phyloP scores from a whole-genome alignment of 2,113 vertebrate species.

The Halcyon malimbica region DNA sequence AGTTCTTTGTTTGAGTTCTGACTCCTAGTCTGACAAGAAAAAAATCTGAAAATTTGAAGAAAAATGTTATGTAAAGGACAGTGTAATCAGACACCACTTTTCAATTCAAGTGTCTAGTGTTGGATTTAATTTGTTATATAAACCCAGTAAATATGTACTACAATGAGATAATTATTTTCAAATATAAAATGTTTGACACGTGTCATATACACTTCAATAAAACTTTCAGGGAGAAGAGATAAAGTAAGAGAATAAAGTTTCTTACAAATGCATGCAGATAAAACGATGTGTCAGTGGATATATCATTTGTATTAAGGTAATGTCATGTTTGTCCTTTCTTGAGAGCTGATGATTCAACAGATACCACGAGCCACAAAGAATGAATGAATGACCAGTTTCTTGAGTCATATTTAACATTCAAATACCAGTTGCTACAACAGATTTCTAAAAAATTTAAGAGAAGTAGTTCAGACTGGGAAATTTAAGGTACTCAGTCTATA shows the following conservation, averaged over 20 bases:
- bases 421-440: background rate
- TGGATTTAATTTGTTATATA: background rate
- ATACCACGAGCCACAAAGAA: background rate
- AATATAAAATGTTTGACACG: background rate
- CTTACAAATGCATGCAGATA: background rate
- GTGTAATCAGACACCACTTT: background rate
- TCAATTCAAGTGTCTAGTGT: background rate
- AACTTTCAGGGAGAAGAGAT: background rate
- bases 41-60: background rate
- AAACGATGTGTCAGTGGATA: background rate
- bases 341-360: background rate
- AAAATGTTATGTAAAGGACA: background rate
- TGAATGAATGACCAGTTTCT: background rate
- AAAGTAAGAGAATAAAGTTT: background rate
- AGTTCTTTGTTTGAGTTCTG: background rate
- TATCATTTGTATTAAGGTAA: background rate
- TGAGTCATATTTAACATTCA: background rate
- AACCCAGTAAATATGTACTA: background rate
- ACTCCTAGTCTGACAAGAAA: background rate
- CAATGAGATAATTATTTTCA: background rate
- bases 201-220: background rate
- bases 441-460: background rate
- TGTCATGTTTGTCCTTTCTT: background rate
- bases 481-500: background rate
- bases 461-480: background rate